Evolutionary conservation across 2,113 vertebrate species (phyloP), one percentile per base, ranked within the genome.

Genomic region (Mus pahari): DNA sequence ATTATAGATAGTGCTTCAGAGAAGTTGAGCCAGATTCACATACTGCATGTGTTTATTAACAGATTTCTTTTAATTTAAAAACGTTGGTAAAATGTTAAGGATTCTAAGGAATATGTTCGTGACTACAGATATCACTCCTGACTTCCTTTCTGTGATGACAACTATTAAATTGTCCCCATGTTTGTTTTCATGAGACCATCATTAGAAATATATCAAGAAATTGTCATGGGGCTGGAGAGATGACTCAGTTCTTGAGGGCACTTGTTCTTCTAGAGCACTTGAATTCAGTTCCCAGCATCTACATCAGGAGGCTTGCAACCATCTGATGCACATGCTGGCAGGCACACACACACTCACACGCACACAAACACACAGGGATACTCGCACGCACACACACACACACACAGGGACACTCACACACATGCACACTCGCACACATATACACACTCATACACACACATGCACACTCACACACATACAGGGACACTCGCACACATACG

Each of bases 171-270:
- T n/a, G n/a, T 79, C 70, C 31, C 50, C 58, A 87, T 42, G 53
- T 60, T 94, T 55, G 19, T 90, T 90, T 95, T 92, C 36, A 42
- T 75, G 16, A 92, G 75, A 83, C 33, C 53, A n/a, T 66, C 28
- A 26, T 60, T 75, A 90, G 26, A 95, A 36, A 28, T 68, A 20
- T 1, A 42, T 70, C 58, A 75, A 55, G 71, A 86, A 92, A 92
- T 96, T 48, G 17, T 70, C 19, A 86, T 50, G 50, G n/a, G 13
- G 1, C 24, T 42, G n/a, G 12, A 83, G 81, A 62, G n/a, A 9
- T 62, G 81, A 24, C 36, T 60, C 55, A 58, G 3, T 42, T 28
- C 24, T 28, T 60, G 7, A 28, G n/a, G 42, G 12, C n/a, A 83
- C 55, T 42, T 83, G 13, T 24, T 60, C 12, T 39, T 42, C n/a